These are phyloP conservation scores for Gymnorhina tibicen DNA, from an alignment of 2,113 vertebrate genomes.

Conservation along the genomic window DNA sequence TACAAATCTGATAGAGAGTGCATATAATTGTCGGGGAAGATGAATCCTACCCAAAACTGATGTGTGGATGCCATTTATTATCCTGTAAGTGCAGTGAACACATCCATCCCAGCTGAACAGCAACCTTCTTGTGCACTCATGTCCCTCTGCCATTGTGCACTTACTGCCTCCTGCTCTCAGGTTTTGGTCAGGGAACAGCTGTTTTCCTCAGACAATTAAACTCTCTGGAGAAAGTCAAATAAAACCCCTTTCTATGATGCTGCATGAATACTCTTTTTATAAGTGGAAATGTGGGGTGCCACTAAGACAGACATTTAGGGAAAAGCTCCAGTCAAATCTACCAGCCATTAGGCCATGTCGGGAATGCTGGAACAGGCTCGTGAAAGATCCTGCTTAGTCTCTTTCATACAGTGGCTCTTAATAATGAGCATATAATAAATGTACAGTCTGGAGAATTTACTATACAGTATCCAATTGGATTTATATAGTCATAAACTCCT, in stretches of 20 bases:
- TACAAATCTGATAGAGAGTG: background rate
- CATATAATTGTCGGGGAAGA: background rate
- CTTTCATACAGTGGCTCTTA: constrained; percentile 54
- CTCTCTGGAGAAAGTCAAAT: constrained; percentile 1
- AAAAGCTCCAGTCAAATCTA: constrained; percentile 6
- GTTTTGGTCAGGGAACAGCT: background rate
- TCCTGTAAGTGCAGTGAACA: background rate
- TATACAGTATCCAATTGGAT: constrained; percentile 62
- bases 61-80: background rate
- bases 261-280: constrained; percentile 51
- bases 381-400: constrained; percentile 46
- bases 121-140: background rate
- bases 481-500: constrained; percentile 71
- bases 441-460: constrained; percentile 66
- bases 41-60: background rate
- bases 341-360: constrained; percentile 56
- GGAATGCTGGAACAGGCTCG: constrained; percentile 19
- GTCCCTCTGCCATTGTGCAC: background rate
- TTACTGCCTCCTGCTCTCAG: background rate
- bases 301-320: constrained; percentile 28
- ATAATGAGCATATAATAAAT: constrained; percentile 67
- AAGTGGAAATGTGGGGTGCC: constrained; percentile 25
- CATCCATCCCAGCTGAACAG: background rate
- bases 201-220: constrained; percentile 35
- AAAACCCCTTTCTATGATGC: constrained; percentile 24